Base-by-base conservation (phyloP, 2,888 invertebrate species). In the Temnothorax ravouxi region DNA sequence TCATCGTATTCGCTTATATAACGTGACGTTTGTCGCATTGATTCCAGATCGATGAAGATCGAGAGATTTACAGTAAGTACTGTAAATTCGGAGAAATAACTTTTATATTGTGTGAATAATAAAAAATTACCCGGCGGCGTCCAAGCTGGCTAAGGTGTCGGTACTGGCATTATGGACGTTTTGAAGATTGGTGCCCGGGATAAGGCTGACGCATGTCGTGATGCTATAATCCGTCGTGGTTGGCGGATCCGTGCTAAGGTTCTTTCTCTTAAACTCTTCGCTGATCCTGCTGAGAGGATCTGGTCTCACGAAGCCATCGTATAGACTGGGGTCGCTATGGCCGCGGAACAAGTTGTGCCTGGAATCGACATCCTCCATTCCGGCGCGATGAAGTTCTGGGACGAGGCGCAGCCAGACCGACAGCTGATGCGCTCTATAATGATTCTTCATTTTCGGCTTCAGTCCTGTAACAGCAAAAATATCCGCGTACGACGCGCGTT, bases 391-490 rank as follows among this genome's bases (percentile, higher is more conserved):
- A 0, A 98, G 96, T 94, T 99, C 99, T 0, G 99, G 99, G 67
- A 99, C 98, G 9, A 99, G 96, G 8, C 99, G 97, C 11, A 99
- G 95, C 99, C 99, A 99, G 64, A 99, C 98, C 67, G 99, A 99
- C 72, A 99, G 96, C 94, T 99, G 98, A 95, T 99, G 99, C 1
- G 99, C 98, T 71, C 99, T 96, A 95, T 98, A 99, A 95, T 99
- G 99, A 94, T 98, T 98, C 94, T 98, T 98, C 95, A 98, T 96
- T 86, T 97, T 97, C 0, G 99, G 98, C 93, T 98, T 98, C 96
- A 97, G 97, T 90, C 98, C 99, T 99, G 96, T 1, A 95, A 95
- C 25, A 21, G n/a, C 25, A 50, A 38, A 50, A 38, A 29, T 34
- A 44, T 62, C n/a, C 29, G 15, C 38, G 2, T 56, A 25, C 11